A percentile compares a stretch with the other conserved stretches of the same genome.
phyloP scores from a whole-genome alignment of 2,888 invertebrate genomes.

The Epinotia ramella region DNA sequence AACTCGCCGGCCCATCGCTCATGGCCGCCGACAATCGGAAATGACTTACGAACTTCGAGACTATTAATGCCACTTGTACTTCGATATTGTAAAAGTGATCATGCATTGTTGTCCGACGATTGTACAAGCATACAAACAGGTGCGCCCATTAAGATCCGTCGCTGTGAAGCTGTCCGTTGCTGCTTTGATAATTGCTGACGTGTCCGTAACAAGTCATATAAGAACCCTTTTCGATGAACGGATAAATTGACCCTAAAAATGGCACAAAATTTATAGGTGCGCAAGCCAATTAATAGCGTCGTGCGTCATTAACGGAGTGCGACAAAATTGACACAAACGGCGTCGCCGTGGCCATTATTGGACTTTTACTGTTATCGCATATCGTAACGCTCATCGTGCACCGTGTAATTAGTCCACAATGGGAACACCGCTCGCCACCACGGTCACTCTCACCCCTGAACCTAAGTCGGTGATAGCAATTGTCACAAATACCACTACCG shows the following conservation, averaged over 20 bases:
- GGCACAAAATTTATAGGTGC: conserved; percentile 57
- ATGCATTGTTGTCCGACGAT: conserved; percentile 52
- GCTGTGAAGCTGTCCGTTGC: conserved; percentile 2
- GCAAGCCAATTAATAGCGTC: conserved; percentile 66
- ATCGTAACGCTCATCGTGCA: conserved; percentile 71
- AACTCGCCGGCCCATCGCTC: conserved; percentile 78
- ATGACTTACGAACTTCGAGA: conserved; percentile 75
- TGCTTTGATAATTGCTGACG: conserved; percentile 17
- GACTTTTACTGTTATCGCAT: conserved; percentile 82
- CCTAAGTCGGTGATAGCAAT: conserved; percentile 20
- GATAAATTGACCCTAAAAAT: conserved; percentile 50
- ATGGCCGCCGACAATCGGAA: conserved; percentile 78
- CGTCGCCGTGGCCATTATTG: conserved; percentile 71
- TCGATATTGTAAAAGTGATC: conserved; percentile 55
- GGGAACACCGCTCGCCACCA: conserved; percentile 63
- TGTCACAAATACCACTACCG: conserved; percentile 48
- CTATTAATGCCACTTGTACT: conserved; percentile 74
- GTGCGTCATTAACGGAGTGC: conserved; percentile 70
- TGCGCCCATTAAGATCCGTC: conserved; percentile 54
- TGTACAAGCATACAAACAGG: conserved; percentile 71
- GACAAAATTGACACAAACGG: conserved; percentile 74
- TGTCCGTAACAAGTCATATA: conserved; percentile 47
- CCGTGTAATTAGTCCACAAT: conserved; percentile 77
- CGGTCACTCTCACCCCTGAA: conserved; percentile 48
- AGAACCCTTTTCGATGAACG: conserved; percentile 55